phyloP scores from a whole-genome alignment of 2,797 vertebrate species.

The Manis crassicaudata region DNA sequence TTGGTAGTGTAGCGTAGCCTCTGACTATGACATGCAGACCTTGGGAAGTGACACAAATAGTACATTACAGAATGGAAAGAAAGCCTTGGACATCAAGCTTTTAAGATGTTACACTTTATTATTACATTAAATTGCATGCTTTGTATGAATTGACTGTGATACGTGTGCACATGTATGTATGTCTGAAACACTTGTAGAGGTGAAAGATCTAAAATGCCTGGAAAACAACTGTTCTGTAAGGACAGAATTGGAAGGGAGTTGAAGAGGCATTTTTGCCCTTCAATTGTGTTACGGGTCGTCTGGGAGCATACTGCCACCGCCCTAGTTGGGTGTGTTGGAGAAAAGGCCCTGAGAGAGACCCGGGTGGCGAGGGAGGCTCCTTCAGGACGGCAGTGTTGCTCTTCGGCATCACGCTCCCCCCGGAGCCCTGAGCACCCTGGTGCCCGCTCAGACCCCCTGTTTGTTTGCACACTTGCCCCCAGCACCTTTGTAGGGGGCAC shows the following conservation, averaged over 20 bases:
- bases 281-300: background rate
- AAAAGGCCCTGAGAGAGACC: background rate
- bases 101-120: background rate
- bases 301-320: background rate
- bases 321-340: background rate
- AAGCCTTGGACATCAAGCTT: background rate
- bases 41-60: background rate
- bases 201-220: background rate
- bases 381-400: no score
- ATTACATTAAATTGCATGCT: background rate
- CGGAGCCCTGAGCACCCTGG: no score
- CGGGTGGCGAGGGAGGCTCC: background rate
- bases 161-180: fast-evolving
- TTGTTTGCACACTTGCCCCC: fast-evolving
- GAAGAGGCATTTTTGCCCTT: background rate
- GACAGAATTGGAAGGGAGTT: background rate
- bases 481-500: no score
- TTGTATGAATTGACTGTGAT: background rate
- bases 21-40: background rate
- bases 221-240: background rate
- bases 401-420: no score
- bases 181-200: background rate
- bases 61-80: background rate
- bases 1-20: background rate
- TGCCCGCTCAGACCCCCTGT: fast-evolving